These are phyloP conservation scores for Melopsittacus undulatus DNA, from an alignment of 2,797 vertebrate species.

Conservation along the genomic window DNA sequence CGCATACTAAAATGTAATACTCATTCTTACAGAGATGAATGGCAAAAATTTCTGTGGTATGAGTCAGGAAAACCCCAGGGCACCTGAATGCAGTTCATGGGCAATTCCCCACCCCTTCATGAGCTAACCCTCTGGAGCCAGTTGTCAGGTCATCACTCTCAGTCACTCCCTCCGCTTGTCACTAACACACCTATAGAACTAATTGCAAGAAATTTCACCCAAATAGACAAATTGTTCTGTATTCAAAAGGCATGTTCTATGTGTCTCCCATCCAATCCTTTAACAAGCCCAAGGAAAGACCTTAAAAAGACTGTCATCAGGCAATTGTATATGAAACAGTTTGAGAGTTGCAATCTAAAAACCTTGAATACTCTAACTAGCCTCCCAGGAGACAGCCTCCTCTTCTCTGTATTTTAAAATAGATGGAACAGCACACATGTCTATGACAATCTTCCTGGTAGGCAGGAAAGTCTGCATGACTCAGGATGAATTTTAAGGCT, in stretches of 20 bases:
- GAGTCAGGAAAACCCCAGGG: not conserved
- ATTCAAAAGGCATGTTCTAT: rapidly evolving
- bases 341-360: not conserved
- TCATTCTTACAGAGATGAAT: not conserved
- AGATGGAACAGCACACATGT: not conserved
- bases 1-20: not conserved
- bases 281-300: not conserved
- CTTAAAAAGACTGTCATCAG: rapidly evolving
- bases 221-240: not conserved
- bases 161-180: not conserved
- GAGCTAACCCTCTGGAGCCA: not conserved
- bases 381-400: not conserved
- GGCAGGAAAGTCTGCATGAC: not conserved
- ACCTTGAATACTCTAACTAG: not conserved
- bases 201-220: not conserved
- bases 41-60: not conserved
- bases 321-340: not conserved
- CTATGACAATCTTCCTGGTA: not conserved
- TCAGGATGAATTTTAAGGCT: not conserved
- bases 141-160: not conserved
- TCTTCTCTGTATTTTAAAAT: not conserved
- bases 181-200: not conserved
- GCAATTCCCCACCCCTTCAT: not conserved
- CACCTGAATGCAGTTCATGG: rapidly evolving
- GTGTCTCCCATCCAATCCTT: not conserved